These are phyloP conservation scores for Stomatorhinus walkeri DNA, from an alignment of 2,797 vertebrate genomes.

Conservation along the genomic window DNA sequence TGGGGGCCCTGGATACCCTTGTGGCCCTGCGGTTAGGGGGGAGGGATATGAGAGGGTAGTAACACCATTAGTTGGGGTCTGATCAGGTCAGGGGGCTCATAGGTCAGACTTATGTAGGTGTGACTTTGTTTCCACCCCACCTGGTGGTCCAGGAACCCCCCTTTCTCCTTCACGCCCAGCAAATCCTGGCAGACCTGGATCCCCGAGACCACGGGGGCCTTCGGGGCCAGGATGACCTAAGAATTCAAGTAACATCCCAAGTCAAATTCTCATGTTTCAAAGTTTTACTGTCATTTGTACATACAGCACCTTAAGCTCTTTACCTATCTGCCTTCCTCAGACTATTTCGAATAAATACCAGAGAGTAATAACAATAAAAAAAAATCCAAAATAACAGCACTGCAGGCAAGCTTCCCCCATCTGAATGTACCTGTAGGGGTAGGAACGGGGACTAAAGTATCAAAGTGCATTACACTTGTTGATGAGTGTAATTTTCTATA, in stretches of 20 bases:
- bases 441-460: not conserved
- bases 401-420: not conserved
- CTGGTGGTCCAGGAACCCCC: slow-evolving; percentile 63
- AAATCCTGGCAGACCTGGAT: not conserved
- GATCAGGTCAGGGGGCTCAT: not conserved
- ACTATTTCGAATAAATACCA: not conserved
- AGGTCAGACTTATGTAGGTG: not conserved
- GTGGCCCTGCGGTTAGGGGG: slow-evolving; percentile 35
- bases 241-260: not conserved
- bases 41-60: not conserved
- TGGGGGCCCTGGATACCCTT: slow-evolving; percentile 21
- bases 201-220: slow-evolving; percentile 26
- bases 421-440: not conserved
- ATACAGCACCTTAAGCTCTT: not conserved
- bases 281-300: not conserved
- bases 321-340: not conserved
- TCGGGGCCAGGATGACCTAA: not conserved
- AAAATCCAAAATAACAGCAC: not conserved
- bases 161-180: slow-evolving; percentile 60
- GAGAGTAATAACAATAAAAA: not conserved
- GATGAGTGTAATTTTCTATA: not conserved
- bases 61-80: not conserved
- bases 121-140: slow-evolving; percentile 41
- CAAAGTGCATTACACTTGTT: not conserved
- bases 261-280: not conserved